Base-by-base conservation (phyloP, 1,140 invertebrate genomes). In the Eubasilissa regina region DNA sequence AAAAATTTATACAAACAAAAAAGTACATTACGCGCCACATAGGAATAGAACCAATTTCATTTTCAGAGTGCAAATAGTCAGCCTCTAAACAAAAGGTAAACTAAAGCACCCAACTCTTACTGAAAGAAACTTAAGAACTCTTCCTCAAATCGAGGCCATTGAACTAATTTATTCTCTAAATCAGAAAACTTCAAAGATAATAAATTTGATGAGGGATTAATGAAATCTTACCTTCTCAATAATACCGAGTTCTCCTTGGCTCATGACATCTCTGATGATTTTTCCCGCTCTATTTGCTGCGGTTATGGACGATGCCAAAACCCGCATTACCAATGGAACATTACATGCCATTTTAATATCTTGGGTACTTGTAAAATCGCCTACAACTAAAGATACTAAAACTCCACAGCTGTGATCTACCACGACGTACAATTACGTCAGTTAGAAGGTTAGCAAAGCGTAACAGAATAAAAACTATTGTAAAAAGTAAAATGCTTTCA, bases 191-290 rank as follows among this genome's bases (percentile, higher is more conserved):
- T 35, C 25, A 35, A 35, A 35, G 25, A 35, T 35, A 35, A 3
- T 35, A 35, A 35, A 35, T 35, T 35, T 3, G 6, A 35, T 3
- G 25, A 64, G 11, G 45, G 51, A 45, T 13, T 21, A 55, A 58
- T 21, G 15, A 21, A 43, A 19, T 19, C 0, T 60, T 77, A 95
- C 95, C 91, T 98, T 98, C 84, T 98, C 95, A 48, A 98, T 92
- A 84, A 98, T 97, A 60, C 94, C 95, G 12, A 99, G 89, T 84
- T 97, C 94, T 62, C 97, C 97, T 85, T 93, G 93, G 77, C 91
- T 94, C 89, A 98, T 92, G 43, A 99, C 92, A 91, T 98, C 95
- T 83, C 96, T 89, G 77, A 99, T 96, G 75, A 98, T 97, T 87
- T 93, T 93, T 11, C 96, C 97, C 80, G 97, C 97, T 85, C 93